Evolutionary conservation across 2,113 vertebrate species (phyloP).

Genomic region (Nyctereutes procyonoides): DNA sequence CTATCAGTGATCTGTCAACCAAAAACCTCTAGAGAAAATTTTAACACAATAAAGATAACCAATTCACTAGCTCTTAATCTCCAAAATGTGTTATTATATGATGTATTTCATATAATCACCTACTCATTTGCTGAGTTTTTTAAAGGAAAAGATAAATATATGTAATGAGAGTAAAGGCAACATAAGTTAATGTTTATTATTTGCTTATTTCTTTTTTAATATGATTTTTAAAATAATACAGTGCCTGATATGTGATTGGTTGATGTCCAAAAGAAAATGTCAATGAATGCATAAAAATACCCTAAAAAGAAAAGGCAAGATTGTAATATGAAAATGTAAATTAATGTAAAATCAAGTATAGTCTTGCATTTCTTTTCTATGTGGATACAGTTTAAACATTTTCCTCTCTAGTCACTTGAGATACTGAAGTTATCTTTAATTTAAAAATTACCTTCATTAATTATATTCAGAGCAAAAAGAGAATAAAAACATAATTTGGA

Average conservation of each 20-base stretch:
- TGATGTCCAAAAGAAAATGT: background rate
- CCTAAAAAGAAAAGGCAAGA: background rate
- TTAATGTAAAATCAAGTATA: background rate
- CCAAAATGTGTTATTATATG: background rate
- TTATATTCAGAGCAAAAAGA: background rate
- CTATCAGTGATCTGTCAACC: background rate
- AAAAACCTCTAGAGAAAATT: background rate
- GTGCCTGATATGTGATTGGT: background rate
- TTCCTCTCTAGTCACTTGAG: background rate
- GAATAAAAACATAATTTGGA: slow-evolving; percentile 19
- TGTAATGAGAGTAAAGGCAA: background rate
- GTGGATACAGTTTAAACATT: background rate
- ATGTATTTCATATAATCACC: background rate
- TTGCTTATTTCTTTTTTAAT: background rate
- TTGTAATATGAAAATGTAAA: background rate
- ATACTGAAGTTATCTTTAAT: slow-evolving; percentile 16
- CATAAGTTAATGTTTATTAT: background rate
- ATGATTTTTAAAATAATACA: background rate
- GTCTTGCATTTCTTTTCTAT: slow-evolving; percentile 1
- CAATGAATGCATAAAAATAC: background rate
- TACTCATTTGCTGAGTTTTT: background rate
- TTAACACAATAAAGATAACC: background rate
- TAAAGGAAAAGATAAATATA: background rate
- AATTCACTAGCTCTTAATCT: background rate
- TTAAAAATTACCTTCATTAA: slow-evolving; percentile 13